These are phyloP conservation scores for Abscondita cerata DNA, from an alignment of 2,888 invertebrate genomes.

Conservation along the genomic window DNA sequence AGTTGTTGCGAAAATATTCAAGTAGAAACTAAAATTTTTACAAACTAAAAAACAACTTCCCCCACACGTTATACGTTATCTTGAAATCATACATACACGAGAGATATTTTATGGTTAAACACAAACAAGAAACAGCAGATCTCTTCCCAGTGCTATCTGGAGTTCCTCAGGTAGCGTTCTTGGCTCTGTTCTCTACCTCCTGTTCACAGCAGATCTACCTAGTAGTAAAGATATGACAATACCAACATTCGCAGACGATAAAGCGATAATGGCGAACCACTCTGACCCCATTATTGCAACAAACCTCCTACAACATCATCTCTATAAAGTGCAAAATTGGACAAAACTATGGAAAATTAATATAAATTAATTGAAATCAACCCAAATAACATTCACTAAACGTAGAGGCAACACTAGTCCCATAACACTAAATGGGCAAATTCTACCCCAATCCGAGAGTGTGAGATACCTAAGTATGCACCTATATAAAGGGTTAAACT, in stretches of 20 bases:
- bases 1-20: too few relatives aligned
- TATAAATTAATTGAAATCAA: slow-evolving; percentile 33
- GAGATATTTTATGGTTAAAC: too few relatives aligned
- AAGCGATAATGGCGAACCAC: slow-evolving; percentile 25
- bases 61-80: too few relatives aligned
- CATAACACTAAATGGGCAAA: slow-evolving; percentile 7
- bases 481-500: slow-evolving; percentile 1
- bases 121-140: background rate
- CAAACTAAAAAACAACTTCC: too few relatives aligned
- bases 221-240: background rate
- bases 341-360: slow-evolving; percentile 31
- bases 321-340: slow-evolving; percentile 27
- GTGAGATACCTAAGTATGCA: slow-evolving; percentile 13
- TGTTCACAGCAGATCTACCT: background rate
- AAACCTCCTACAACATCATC: slow-evolving; percentile 21
- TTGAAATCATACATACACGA: too few relatives aligned
- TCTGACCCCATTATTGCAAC: slow-evolving; percentile 14
- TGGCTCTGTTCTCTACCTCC: background rate
- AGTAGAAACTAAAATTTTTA: too few relatives aligned
- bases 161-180: background rate
- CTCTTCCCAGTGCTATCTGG: background rate
- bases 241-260: slow-evolving; percentile 14
- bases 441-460: slow-evolving; percentile 4
- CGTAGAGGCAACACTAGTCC: slow-evolving; percentile 24
- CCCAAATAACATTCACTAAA: slow-evolving; percentile 35